Base-by-base conservation (phyloP, 2,888 invertebrate genomes). In the Nomada ferruginata region DNA sequence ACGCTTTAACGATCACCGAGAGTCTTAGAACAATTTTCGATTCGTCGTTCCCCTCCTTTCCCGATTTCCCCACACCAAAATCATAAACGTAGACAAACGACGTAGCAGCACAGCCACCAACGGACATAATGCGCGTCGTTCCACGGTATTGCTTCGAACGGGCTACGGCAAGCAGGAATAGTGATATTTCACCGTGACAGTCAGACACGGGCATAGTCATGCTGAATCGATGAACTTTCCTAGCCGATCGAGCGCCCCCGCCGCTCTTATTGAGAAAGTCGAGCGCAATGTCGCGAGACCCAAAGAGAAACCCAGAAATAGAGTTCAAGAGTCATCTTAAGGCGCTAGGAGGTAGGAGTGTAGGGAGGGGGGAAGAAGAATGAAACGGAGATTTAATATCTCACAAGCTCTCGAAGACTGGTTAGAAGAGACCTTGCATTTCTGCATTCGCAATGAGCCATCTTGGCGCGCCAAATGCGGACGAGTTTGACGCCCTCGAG, bases 381-480 rank as follows among this genome's bases (percentile, higher is more conserved):
- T 44, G 72, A 26, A 42, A 74, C 79, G 72, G 82, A 82, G 90
- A 84, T 91, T 91, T 90, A 91, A 91, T 91, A 91, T 91, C 89
- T 88, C 87, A 84, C 83, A 83, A 76, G 79, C 82, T 82, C 82
- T 79, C 81, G 85, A 86, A 82, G 85, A 76, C 85, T 85, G 85
- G 88, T 88, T 91, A 88, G 89, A 87, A 89, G 90, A 82, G 85
- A 87, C 77, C 85, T 87, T 79, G 88, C 87, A 87, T 90, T 90
- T 90, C 89, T 90, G 91, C 88, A 90, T 91, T 76, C 73, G 79
- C 86, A 90, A 91, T 88, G 90, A 91, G 88, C 85, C 90, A 82
- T 86, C 85, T 84, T 77, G 81, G 82, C 69, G 71, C 81, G 55
- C 65, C 70, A 80, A 75, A 83, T 61, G 64, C 71, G 44, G 64